Conservation (phyloP, 1,140 invertebrate genomes). For the Lethrus apterus region DNA sequence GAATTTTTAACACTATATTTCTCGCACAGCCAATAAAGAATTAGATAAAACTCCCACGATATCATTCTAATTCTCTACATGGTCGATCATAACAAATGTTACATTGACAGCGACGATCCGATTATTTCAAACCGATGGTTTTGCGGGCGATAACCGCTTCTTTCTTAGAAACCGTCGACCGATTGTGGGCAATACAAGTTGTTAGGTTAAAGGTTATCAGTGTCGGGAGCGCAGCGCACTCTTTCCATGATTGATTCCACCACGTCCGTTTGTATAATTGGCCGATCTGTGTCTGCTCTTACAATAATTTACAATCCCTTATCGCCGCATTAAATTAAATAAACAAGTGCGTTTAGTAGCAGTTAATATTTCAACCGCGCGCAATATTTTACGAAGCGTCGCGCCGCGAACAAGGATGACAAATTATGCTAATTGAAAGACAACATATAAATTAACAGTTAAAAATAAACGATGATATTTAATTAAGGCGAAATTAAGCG, state of each 20-base stretch:
- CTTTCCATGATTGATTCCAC: conserved; percentile 11
- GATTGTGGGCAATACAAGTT: conserved; percentile 7
- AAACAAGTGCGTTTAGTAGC: conserved; percentile 9
- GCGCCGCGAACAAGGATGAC: conserved; percentile 10
- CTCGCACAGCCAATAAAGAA: too few species aligned
- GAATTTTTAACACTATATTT: too few species aligned
- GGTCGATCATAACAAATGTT: too few species aligned
- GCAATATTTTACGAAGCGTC: conserved; percentile 7
- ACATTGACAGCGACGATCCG: too few species aligned
- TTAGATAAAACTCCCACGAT: too few species aligned
- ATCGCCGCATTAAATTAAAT: conserved; percentile 12
- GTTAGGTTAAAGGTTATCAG: conserved; percentile 12
- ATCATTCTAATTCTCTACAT: too few species aligned
- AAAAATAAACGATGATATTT: conserved; percentile 13
- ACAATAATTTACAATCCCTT: conserved; percentile 12
- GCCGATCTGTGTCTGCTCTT: conserved; percentile 9
- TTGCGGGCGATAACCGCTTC: too few species aligned
- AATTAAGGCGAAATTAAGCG: too few species aligned
- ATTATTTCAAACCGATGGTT: too few species aligned
- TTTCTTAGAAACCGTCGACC: conserved; percentile 7
- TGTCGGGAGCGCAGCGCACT: background rate
- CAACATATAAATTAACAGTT: conserved; percentile 11
- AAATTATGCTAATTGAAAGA: conserved; percentile 14
- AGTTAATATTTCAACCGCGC: conserved; percentile 9
- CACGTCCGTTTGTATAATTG: conserved; percentile 5